These are phyloP conservation scores for Tuberolachnus salignus DNA, from an alignment of 2,888 invertebrate genomes.

Conservation along the genomic window DNA sequence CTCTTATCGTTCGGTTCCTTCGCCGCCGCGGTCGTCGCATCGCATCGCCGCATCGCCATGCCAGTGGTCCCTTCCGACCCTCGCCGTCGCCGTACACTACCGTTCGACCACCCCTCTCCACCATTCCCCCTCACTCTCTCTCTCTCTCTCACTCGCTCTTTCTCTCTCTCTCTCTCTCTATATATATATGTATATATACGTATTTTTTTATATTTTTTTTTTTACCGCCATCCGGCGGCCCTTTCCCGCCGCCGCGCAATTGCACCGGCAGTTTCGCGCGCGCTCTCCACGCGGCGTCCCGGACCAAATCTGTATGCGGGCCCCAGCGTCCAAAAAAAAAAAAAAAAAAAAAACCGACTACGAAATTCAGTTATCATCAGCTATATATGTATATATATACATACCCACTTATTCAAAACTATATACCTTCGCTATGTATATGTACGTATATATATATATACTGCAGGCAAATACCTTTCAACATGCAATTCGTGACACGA, in stretches of 20 bases:
- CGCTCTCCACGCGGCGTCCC: neutral
- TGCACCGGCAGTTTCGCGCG: neutral
- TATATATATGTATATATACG: neutral
- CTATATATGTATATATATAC: neutral
- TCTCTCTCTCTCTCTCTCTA: too few relatives aligned
- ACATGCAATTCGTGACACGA: too few relatives aligned
- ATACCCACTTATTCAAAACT: neutral
- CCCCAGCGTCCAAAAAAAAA: neutral
- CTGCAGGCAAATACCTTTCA: too few relatives aligned
- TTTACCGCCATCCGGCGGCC: neutral
- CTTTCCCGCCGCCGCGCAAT: neutral
- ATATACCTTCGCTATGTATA: too few relatives aligned
- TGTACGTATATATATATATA: neutral
- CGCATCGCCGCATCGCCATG: neutral
- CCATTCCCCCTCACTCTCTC: too few relatives aligned
- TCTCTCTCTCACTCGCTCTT: too few relatives aligned
- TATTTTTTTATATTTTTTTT: neutral
- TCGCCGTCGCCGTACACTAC: neutral
- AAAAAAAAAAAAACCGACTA: too few relatives aligned
- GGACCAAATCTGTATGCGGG: conserved; percentile 30
- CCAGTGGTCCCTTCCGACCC: neutral
- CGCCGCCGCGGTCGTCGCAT: neutral
- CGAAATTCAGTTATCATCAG: conserved; percentile 19
- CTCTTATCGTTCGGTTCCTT: neutral
- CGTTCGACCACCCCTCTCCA: neutral